A percentile compares a stretch with the other conserved stretches of the same genome.
Evolutionary conservation across 2,797 vertebrate genomes (phyloP).

Genomic region (Sandelia bainsii): DNA sequence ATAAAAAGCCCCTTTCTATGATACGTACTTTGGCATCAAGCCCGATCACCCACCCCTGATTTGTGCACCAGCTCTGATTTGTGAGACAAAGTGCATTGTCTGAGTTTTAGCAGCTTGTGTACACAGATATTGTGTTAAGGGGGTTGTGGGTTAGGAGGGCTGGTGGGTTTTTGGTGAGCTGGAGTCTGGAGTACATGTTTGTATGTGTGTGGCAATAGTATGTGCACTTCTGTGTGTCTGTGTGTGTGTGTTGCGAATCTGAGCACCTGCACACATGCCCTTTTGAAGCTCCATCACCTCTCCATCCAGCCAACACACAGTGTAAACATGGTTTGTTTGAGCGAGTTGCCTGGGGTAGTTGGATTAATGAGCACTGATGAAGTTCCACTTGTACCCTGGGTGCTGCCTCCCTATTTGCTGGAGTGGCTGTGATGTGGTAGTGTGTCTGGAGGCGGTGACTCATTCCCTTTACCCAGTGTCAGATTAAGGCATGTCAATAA

Average conservation of each 20-base stretch:
- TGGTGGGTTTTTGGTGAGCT: slow-evolving; percentile 42
- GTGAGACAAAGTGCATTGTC: slow-evolving; percentile 54
- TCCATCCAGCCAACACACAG: slow-evolving; percentile 66
- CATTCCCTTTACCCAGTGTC: slow-evolving; percentile 84
- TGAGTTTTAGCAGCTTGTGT: slow-evolving; percentile 63
- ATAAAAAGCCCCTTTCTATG: slow-evolving; percentile 58
- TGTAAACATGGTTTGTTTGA: slow-evolving; percentile 85
- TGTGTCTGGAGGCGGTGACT: slow-evolving; percentile 81
- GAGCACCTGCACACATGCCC: slow-evolving; percentile 75
- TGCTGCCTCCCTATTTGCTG: slow-evolving; percentile 75
- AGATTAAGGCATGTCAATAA: slow-evolving; percentile 89
- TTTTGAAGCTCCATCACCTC: slow-evolving; percentile 70
- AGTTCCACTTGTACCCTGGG: slow-evolving; percentile 79
- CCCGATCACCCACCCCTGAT: slow-evolving; percentile 50
- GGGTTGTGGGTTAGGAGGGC: slow-evolving; percentile 37
- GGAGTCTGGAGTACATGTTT: slow-evolving; percentile 43
- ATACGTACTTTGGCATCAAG: slow-evolving; percentile 44
- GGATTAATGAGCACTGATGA: slow-evolving; percentile 87
- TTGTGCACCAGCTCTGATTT: slow-evolving; percentile 54
- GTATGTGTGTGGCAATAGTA: slow-evolving; percentile 28
- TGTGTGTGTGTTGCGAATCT: slow-evolving; percentile 38
- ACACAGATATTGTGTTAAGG: slow-evolving; percentile 62
- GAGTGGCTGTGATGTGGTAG: slow-evolving; percentile 73
- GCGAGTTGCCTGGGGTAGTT: slow-evolving; percentile 71
- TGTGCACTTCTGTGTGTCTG: slow-evolving; percentile 37